These are phyloP conservation scores for Lithophane leautieri DNA, from an alignment of 2,888 invertebrate genomes.

Conservation along the genomic window DNA sequence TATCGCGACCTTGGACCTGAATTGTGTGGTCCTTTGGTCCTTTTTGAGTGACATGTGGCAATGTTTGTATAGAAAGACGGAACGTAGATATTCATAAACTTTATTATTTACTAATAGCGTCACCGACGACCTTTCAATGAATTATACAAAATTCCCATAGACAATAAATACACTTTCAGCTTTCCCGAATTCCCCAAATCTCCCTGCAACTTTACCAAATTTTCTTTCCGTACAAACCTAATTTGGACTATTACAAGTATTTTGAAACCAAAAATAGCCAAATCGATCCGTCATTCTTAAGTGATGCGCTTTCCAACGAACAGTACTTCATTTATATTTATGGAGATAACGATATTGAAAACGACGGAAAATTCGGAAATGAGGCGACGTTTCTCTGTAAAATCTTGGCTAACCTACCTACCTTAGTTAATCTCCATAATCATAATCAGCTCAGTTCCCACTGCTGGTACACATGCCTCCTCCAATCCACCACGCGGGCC, in stretches of 20 bases:
- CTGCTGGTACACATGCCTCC: too few species aligned
- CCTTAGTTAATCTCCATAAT: neutral
- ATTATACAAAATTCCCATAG: neutral
- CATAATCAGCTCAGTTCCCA: too few species aligned
- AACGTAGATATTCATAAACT: neutral
- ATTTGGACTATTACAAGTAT: neutral
- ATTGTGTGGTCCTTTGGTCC: neutral
- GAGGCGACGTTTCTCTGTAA: neutral
- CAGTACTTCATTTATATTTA: neutral
- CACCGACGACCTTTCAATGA: neutral
- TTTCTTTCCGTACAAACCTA: neutral
- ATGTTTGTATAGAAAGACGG: neutral
- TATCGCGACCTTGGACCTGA: slow-evolving; percentile 18
- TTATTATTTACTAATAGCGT: neutral
- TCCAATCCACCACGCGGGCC: too few species aligned
- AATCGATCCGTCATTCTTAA: neutral
- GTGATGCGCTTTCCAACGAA: neutral
- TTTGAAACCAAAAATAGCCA: neutral
- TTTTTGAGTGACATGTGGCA: slow-evolving; percentile 6
- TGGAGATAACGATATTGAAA: neutral
- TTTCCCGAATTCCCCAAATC: neutral
- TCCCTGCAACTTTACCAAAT: neutral
- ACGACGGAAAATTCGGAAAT: neutral
- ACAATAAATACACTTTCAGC: neutral
- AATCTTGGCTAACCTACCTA: neutral